These are phyloP conservation scores for Corythucha ciliata DNA, from an alignment of 2,888 invertebrate species.

Conservation along the genomic window DNA sequence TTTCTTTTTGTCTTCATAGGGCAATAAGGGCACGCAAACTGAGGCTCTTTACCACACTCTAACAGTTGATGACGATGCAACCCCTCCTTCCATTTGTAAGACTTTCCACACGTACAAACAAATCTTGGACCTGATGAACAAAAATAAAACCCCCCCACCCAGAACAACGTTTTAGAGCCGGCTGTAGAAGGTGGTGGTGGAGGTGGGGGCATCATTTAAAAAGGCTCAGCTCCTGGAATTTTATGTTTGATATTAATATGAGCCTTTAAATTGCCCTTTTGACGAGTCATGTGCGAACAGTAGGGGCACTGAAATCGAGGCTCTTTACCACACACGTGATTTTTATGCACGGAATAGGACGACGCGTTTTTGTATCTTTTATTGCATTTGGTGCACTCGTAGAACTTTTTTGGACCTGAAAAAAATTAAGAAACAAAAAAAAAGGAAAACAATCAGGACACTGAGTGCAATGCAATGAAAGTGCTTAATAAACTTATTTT, in stretches of 20 bases:
- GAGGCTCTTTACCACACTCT: constrained; percentile 45
- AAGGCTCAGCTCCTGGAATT: no score
- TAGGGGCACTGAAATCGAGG: constrained; percentile 57
- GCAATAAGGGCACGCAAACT: constrained; percentile 44
- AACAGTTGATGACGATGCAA: constrained; percentile 34
- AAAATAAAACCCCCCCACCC: no score
- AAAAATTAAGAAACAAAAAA: no score
- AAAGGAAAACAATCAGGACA: no score
- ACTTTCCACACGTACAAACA: constrained; percentile 22
- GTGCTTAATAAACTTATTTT: no score
- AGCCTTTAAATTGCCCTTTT: constrained; percentile 44
- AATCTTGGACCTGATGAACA: constrained; percentile 4
- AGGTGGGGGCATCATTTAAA: no score
- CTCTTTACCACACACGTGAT: constrained; percentile 46
- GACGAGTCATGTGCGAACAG: constrained; percentile 62
- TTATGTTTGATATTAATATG: constrained; percentile 25
- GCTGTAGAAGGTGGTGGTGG: no score
- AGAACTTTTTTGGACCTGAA: no score
- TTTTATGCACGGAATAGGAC: constrained; percentile 45
- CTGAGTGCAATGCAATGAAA: no score
- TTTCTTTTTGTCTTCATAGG: constrained; percentile 32
- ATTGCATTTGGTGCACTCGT: constrained; percentile 42
- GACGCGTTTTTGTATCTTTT: constrained; percentile 52
- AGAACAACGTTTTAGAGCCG: no score
- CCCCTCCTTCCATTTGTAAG: constrained; percentile 31